phyloP scores from a whole-genome alignment of 37 sponge, comb jelly and placozoan species.

The Theonella swinhoei region DNA sequence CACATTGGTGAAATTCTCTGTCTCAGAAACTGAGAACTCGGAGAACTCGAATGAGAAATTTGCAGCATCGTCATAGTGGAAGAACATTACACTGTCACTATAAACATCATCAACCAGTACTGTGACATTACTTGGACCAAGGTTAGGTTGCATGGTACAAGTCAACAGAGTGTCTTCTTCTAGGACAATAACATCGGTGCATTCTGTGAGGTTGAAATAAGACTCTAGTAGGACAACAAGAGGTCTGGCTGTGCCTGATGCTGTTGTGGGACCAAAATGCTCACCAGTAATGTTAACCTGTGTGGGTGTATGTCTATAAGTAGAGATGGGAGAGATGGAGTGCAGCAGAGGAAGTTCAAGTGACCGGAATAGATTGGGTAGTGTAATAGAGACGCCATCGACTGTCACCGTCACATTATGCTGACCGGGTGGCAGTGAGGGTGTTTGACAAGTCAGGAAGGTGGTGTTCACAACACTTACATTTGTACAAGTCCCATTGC shows the following conservation, averaged over 20 bases:
- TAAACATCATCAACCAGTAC: constrained; percentile 66
- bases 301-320: constrained; percentile 54
- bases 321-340: constrained; percentile 57
- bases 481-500: constrained; percentile 62
- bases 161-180: constrained; percentile 59
- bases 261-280: constrained; percentile 80
- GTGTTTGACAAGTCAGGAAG: constrained; percentile 71
- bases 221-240: constrained; percentile 51
- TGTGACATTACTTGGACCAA: constrained; percentile 74
- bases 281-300: constrained; percentile 69
- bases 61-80: constrained; percentile 83
- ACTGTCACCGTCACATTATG: constrained; percentile 77
- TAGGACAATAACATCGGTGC: constrained; percentile 57
- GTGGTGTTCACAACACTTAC: constrained; percentile 67
- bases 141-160: constrained; percentile 70
- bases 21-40: constrained; percentile 82
- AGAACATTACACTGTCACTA: constrained; percentile 55
- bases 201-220: constrained; percentile 39
- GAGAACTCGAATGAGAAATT: constrained; percentile 64
- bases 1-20: constrained; percentile 62
- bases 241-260: constrained; percentile 44
- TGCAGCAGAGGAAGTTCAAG: constrained; percentile 58
- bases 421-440: constrained; percentile 27
- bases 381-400: constrained; percentile 55
- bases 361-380: constrained; percentile 49